Conservation (phyloP, 2,888 invertebrate species). For the Pyralis farinalis region DNA sequence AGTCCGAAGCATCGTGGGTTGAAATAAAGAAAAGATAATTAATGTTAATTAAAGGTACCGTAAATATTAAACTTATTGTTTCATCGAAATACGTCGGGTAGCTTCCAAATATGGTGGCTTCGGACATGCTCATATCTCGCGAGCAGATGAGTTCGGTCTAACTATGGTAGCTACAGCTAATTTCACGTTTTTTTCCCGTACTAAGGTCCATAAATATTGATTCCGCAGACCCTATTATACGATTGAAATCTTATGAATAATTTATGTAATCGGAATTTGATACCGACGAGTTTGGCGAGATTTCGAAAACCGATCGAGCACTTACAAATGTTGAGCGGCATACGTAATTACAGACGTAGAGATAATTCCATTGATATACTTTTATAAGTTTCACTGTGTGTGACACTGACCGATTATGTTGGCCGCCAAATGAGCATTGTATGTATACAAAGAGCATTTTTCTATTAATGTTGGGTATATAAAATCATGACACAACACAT, state of each 20-base stretch:
- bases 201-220: constrained; percentile 51
- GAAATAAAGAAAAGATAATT: too few relatives aligned
- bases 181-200: constrained; percentile 35
- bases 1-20: too few relatives aligned
- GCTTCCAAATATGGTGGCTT: constrained; percentile 12
- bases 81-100: background rate
- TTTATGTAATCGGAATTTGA: constrained; percentile 59
- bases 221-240: constrained; percentile 58
- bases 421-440: constrained; percentile 6
- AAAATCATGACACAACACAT: too few relatives aligned
- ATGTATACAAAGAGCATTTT: background rate
- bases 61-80: background rate
- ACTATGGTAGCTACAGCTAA: constrained; percentile 18
- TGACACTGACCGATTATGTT: constrained; percentile 23
- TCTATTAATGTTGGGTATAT: too few relatives aligned
- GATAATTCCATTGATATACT: constrained; percentile 16
- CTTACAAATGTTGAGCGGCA: constrained; percentile 49
- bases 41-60: too few relatives aligned
- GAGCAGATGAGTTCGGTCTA: background rate
- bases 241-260: constrained; percentile 62
- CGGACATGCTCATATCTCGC: constrained; percentile 8
- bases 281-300: constrained; percentile 61
- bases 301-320: constrained; percentile 63
- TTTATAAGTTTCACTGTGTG: constrained; percentile 23
- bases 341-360: constrained; percentile 38